Conservation (phyloP, 2,113 vertebrate genomes). For the Ascaphus truei region DNA sequence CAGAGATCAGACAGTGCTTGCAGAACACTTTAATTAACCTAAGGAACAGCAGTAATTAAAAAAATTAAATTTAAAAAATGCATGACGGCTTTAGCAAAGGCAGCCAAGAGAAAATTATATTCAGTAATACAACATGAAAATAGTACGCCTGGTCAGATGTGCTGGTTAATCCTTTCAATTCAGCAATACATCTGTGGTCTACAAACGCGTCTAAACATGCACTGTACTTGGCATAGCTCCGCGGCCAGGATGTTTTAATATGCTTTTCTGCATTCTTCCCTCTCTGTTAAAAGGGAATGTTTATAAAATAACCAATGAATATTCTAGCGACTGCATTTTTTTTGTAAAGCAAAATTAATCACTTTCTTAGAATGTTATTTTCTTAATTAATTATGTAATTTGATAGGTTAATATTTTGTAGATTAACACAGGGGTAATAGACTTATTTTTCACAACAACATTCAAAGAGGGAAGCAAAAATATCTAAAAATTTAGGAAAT, state of each 20-base stretch:
- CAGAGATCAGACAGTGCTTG: conserved; percentile 11
- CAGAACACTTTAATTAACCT: conserved; percentile 36
- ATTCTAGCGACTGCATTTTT: conserved; percentile 8
- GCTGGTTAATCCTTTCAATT: conserved; percentile 32
- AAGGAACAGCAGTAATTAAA: conserved; percentile 30
- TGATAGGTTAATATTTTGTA: too few relatives aligned
- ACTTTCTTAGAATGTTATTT: too few relatives aligned
- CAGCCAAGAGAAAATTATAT: conserved; percentile 39
- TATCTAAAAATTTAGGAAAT: not conserved
- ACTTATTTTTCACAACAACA: not conserved
- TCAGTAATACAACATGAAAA: conserved; percentile 34
- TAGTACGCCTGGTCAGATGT: not conserved
- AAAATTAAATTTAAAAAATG: conserved; percentile 40
- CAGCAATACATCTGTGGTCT: conserved; percentile 1
- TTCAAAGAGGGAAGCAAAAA: too few relatives aligned
- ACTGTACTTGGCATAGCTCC: conserved; percentile 35
- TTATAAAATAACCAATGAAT: conserved; percentile 38
- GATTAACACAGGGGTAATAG: too few relatives aligned
- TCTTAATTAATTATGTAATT: too few relatives aligned
- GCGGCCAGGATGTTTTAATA: conserved; percentile 43
- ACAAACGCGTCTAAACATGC: conserved; percentile 34
- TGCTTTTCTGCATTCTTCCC: conserved; percentile 26
- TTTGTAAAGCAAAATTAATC: too few relatives aligned
- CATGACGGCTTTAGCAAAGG: conserved; percentile 30
- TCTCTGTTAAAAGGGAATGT: conserved; percentile 28